These are phyloP conservation scores for Lamellibrachia columna DNA, from an alignment of 2,888 invertebrate genomes.

Conservation along the genomic window DNA sequence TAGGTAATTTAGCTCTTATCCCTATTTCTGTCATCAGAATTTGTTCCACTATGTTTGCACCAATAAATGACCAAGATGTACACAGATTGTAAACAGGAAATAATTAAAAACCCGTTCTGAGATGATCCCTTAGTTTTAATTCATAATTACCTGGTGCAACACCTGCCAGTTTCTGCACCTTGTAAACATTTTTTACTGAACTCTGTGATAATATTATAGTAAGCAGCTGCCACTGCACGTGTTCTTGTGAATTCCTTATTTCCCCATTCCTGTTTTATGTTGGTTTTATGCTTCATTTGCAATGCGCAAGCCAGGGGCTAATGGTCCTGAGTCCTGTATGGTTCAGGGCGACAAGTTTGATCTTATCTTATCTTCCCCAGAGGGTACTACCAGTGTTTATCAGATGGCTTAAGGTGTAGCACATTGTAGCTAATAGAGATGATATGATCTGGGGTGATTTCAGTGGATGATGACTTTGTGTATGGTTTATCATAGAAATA, in stretches of 20 bases:
- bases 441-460: neutral
- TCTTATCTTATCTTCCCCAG: neutral
- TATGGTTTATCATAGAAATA: no score
- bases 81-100: neutral
- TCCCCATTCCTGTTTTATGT: neutral
- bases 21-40: no score
- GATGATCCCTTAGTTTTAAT: neutral
- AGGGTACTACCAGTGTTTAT: neutral
- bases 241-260: neutral
- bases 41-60: neutral
- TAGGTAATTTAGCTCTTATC: no score
- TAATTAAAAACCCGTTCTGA: neutral
- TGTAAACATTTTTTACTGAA: neutral
- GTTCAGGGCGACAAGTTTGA: neutral
- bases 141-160: neutral
- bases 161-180: neutral
- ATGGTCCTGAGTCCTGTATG: neutral
- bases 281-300: neutral
- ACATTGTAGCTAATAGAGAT: neutral
- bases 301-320: neutral
- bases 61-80: neutral
- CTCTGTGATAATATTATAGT: neutral
- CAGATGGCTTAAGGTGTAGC: neutral
- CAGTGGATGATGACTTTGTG: neutral
- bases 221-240: neutral